phyloP scores from a whole-genome alignment of 2,113 vertebrate species.

The Philantomba maxwellii region DNA sequence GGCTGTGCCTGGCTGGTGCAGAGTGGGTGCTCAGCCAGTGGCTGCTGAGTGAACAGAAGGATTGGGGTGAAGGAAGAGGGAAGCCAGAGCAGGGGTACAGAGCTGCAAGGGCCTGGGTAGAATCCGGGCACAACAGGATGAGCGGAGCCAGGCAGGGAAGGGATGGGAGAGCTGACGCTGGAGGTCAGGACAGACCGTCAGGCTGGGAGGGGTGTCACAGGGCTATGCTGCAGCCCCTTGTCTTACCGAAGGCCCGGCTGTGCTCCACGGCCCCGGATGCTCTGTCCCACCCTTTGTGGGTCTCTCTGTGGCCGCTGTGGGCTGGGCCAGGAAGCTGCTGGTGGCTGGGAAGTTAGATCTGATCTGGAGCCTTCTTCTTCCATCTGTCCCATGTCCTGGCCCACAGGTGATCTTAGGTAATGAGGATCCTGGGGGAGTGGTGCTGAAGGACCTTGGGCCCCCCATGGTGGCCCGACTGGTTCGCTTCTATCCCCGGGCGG shows the following conservation, averaged over 20 bases:
- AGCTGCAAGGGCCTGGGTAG: neutral
- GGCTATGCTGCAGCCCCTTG: neutral
- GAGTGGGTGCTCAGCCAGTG: neutral
- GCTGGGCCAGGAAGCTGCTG: neutral
- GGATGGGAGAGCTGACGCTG: neutral
- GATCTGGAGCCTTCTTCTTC: neutral
- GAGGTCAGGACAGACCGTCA: neutral
- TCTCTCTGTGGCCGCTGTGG: neutral
- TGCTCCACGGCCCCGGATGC: no score
- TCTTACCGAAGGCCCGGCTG: neutral
- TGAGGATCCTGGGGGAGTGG: conserved; percentile 90
- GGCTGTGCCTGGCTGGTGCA: neutral
- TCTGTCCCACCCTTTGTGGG: fast-evolving
- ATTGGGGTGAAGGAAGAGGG: neutral
- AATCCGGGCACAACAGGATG: fast-evolving
- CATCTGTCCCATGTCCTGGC: neutral
- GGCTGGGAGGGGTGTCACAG: neutral
- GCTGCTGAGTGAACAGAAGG: neutral
- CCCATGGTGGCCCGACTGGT: conserved; percentile 89
- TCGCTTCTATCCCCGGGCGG: conserved; percentile 90
- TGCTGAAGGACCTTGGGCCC: conserved; percentile 92
- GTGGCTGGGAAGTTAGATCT: neutral
- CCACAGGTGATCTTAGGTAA: conserved; percentile 91
- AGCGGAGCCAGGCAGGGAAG: neutral
- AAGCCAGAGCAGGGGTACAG: neutral